Evolutionary conservation across 2,113 vertebrate species (phyloP), one percentile per base, ranked within the genome.

Genomic region (Microcebus lehilahytsara): DNA sequence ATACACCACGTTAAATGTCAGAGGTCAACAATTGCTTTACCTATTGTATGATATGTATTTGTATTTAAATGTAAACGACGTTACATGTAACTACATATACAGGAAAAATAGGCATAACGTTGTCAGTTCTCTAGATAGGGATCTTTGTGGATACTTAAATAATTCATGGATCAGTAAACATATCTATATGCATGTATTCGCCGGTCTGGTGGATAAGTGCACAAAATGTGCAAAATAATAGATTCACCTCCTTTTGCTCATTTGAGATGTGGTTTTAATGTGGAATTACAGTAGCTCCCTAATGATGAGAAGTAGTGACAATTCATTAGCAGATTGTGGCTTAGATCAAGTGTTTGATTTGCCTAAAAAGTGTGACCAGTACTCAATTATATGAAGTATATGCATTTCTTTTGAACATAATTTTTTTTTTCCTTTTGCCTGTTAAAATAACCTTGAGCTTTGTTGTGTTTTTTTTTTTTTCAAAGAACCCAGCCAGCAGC

Each of bases 331-430:
- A 92, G 85, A 97, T 75, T 83, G 77, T 51, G 42, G 62, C 88
- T 96, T 85, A 95, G 88, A 97, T 97, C 95, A 95, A 97, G 92
- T 85, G 90, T 97, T 97, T 92, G 93, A 94, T 97, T 96, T 96
- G 93, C 92, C 92, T 96, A 92, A 85, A 83, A 96, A 95, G 77
- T 96, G 81, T 95, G 94, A 92, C 89, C 77, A 34, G 89, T 58
- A n/a, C 92, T 93, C 93, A 96, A 20, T 98, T 97, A 95, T 66
- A 81, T 37, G 67, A 95, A 88, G 75, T 91, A 23, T 88, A 51
- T 91, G 74, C 77, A 10, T 98, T 96, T 95, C 97, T 96, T 97
- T 89, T 86, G 90, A 97, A 96, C 34, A 20, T 53, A 62, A 27
- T 62, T 80, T 92, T 89, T 92, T 89, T 85, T 93, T 72, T 37